Conservation (phyloP, 2,113 vertebrate species). For the Malurus cyaneus region DNA sequence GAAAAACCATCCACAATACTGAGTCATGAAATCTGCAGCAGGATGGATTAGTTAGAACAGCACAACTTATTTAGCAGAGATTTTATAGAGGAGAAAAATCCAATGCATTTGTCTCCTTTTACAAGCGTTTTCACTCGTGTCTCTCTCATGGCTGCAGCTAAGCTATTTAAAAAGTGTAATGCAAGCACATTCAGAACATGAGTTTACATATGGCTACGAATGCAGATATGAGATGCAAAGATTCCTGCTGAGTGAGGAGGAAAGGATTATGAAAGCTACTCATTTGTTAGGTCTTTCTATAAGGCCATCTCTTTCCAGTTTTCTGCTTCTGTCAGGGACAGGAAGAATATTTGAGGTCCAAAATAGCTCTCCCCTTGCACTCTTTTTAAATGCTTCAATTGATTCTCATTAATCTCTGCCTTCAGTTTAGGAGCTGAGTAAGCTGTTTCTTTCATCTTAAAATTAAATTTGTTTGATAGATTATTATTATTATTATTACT, state of each 20-base stretch:
- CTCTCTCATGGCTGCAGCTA: background rate
- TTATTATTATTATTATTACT: constrained; percentile 57
- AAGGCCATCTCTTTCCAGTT: background rate
- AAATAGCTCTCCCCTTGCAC: constrained; percentile 24
- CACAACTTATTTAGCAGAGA: background rate
- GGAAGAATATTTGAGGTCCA: background rate
- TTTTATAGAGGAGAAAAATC: background rate
- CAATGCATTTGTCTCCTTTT: background rate
- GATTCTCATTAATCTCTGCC: constrained; percentile 77
- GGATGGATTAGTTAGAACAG: background rate
- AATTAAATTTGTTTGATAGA: constrained; percentile 59
- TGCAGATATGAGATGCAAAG: background rate
- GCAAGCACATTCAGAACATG: background rate
- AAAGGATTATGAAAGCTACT: background rate
- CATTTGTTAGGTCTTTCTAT: background rate
- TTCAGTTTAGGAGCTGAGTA: constrained; percentile 64
- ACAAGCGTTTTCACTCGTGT: background rate
- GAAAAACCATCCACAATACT: background rate
- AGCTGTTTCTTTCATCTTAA: constrained; percentile 61
- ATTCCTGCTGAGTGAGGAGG: background rate
- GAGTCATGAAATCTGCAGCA: background rate
- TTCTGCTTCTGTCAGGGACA: background rate
- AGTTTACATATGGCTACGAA: background rate
- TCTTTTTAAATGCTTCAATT: constrained; percentile 69
- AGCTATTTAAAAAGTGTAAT: background rate